These are phyloP conservation scores for Chrysopilus asiliformis DNA, from an alignment of 2,888 invertebrate species.

Conservation along the genomic window DNA sequence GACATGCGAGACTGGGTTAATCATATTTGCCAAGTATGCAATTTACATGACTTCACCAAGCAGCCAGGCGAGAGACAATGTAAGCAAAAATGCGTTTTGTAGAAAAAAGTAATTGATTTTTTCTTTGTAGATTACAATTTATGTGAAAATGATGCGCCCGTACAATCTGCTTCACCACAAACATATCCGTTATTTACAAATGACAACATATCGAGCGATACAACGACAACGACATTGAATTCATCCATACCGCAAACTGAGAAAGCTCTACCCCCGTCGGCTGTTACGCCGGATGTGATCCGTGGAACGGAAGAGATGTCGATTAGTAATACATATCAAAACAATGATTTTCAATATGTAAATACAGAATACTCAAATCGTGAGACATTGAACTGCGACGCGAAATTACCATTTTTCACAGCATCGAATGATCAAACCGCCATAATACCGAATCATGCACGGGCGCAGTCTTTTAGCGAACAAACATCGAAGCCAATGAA, in stretches of 20 bases:
- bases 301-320: slow-evolving; percentile 12
- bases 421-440: slow-evolving; percentile 2
- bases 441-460: slow-evolving; percentile 8
- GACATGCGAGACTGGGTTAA: slow-evolving; percentile 96
- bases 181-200: neutral
- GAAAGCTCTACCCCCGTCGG: neutral
- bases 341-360: slow-evolving; percentile 29
- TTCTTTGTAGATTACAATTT: slow-evolving; percentile 15
- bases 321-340: slow-evolving; percentile 16
- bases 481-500: slow-evolving; percentile 15
- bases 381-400: neutral
- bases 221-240: slow-evolving; percentile 1
- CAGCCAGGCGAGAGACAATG: slow-evolving; percentile 26
- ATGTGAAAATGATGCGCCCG: slow-evolving; percentile 6
- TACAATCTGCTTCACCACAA: too few relatives aligned
- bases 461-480: slow-evolving; percentile 15
- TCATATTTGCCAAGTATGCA: slow-evolving; percentile 85
- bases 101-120: too few relatives aligned
- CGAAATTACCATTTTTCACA: slow-evolving; percentile 9
- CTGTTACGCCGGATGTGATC: slow-evolving; percentile 7
- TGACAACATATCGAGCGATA: neutral
- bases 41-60: slow-evolving; percentile 49
- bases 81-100: too few relatives aligned
- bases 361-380: slow-evolving; percentile 31
- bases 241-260: slow-evolving; percentile 1